These are phyloP conservation scores for Triplophysa bombifrons DNA, from an alignment of 2,797 vertebrate species.

Conservation along the genomic window DNA sequence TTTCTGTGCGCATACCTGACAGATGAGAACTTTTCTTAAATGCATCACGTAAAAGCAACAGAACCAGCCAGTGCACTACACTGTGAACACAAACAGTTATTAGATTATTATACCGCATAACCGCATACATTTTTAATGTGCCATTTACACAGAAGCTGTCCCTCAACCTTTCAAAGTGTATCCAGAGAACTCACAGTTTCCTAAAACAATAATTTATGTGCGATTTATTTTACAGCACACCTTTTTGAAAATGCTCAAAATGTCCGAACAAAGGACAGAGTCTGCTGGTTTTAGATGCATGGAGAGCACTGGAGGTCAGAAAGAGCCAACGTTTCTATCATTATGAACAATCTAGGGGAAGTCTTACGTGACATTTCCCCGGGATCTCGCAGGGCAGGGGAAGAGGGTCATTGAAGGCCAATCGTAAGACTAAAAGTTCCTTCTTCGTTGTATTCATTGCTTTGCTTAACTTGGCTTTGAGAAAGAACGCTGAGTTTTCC, in stretches of 20 bases:
- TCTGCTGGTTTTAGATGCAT: constrained; percentile 15
- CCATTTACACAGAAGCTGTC: constrained; percentile 23
- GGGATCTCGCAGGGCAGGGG: constrained; percentile 58
- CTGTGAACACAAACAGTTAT: constrained; percentile 19
- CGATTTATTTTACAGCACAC: constrained; percentile 16
- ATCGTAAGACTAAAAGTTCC: constrained; percentile 66
- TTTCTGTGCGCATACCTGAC: constrained; percentile 41
- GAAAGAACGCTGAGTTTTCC: neutral
- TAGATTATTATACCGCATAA: constrained; percentile 27
- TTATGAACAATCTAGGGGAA: constrained; percentile 59
- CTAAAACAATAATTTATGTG: constrained; percentile 13
- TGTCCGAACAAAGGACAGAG: constrained; percentile 22
- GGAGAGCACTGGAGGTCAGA: constrained; percentile 29
- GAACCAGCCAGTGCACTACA: constrained; percentile 17
- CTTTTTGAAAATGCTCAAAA: neutral
- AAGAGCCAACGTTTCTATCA: constrained; percentile 47
- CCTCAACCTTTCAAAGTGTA: neutral
- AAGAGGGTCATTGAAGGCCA: constrained; percentile 61
- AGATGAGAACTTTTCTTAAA: constrained; percentile 18
- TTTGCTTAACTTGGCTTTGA: constrained; percentile 43
- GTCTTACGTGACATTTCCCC: constrained; percentile 73
- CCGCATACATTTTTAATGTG: constrained; percentile 16
- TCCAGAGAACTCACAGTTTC: constrained; percentile 4
- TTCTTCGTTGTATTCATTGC: constrained; percentile 38
- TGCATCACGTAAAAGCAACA: constrained; percentile 15